Conservation (phyloP, 2,113 vertebrate genomes). For the Cisticola juncidis region DNA sequence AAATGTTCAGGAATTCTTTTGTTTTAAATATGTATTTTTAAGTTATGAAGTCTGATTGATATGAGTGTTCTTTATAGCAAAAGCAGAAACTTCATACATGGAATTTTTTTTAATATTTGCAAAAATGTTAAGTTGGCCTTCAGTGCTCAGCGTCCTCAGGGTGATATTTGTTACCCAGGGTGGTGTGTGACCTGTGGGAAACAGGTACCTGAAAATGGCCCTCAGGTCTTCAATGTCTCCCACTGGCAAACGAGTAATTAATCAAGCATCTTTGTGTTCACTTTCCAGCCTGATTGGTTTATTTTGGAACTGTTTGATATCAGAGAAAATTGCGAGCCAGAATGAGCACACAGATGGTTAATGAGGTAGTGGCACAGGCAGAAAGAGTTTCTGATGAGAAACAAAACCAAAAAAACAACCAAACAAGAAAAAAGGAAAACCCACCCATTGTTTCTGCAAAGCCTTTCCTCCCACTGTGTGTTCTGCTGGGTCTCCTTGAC, state of each 20-base stretch:
- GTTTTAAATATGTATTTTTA: background rate
- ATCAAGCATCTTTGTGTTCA: background rate
- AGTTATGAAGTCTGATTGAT: background rate
- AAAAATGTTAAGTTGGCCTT: background rate
- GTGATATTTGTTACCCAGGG: background rate
- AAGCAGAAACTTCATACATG: background rate
- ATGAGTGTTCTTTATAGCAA: background rate
- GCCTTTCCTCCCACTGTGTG: background rate
- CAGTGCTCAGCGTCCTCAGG: background rate
- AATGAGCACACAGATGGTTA: background rate
- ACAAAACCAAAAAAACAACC: too few relatives aligned
- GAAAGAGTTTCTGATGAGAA: background rate
- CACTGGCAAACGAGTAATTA: background rate
- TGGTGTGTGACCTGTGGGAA: background rate
- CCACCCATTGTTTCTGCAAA: background rate
- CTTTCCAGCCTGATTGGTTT: background rate
- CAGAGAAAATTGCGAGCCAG: background rate
- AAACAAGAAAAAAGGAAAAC: background rate
- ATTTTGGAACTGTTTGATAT: background rate
- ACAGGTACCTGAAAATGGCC: background rate
- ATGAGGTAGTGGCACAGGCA: background rate
- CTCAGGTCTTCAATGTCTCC: background rate
- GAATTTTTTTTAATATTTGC: background rate
- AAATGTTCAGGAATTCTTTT: background rate
- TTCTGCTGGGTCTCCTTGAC: background rate